phyloP scores from a whole-genome alignment of 2,888 invertebrate species.

The Calameuta pallipes region DNA sequence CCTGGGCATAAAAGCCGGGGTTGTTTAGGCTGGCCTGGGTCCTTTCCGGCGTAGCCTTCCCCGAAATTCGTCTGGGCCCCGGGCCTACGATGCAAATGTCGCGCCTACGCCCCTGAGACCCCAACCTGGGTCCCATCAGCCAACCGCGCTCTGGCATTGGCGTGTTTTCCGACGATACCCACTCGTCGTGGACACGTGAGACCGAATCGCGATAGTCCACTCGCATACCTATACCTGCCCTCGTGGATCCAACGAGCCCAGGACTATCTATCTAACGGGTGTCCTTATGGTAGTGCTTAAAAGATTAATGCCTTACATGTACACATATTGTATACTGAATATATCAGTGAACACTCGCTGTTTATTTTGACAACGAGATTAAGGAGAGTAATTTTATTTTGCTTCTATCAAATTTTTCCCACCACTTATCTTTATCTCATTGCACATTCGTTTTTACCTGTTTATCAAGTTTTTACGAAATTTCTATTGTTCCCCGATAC shows the following conservation, averaged over 20 bases:
- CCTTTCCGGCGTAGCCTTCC: conserved; percentile 23
- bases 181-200: conserved; percentile 23
- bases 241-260: neutral
- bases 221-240: neutral
- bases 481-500: neutral
- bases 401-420: neutral
- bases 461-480: neutral
- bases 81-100: neutral
- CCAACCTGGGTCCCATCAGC: neutral
- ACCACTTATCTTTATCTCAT: neutral
- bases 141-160: neutral
- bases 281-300: neutral
- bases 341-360: too few relatives aligned
- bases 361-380: too few relatives aligned
- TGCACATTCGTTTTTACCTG: neutral
- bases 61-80: conserved; percentile 30
- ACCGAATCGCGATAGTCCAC: conserved; percentile 1
- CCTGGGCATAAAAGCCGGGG: neutral
- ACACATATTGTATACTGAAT: too few relatives aligned
- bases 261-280: neutral
- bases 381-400: too few relatives aligned
- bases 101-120: neutral
- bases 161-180: neutral
- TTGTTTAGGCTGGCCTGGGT: neutral
- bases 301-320: neutral